These are phyloP conservation scores for Hycleus cichorii DNA, from an alignment of 1,140 invertebrate genomes.

Conservation along the genomic window DNA sequence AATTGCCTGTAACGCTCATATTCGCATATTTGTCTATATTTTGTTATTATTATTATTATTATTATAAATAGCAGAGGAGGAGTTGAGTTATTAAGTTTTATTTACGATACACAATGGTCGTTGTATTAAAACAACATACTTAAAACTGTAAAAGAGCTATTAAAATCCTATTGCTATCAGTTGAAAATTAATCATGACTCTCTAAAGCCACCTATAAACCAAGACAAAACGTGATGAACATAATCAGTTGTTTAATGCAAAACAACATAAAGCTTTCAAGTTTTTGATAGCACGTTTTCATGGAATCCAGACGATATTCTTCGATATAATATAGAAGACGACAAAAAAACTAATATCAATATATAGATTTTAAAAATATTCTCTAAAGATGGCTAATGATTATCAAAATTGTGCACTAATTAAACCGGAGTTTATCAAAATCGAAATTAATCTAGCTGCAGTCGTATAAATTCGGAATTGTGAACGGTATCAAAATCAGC, in stretches of 20 bases:
- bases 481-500: too few relatives aligned
- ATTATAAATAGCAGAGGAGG: background rate
- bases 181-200: constrained; percentile 35
- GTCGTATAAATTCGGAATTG: too few relatives aligned
- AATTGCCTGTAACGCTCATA: too few relatives aligned
- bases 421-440: too few relatives aligned
- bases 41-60: too few relatives aligned
- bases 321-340: too few relatives aligned
- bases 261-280: constrained; percentile 38
- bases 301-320: background rate
- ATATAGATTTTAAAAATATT: too few relatives aligned
- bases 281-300: constrained; percentile 22
- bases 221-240: constrained; percentile 33
- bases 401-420: too few relatives aligned
- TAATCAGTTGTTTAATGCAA: constrained; percentile 38
- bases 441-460: too few relatives aligned
- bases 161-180: constrained; percentile 36
- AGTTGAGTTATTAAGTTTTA: constrained; percentile 26
- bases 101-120: constrained; percentile 28
- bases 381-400: too few relatives aligned
- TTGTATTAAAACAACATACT: constrained; percentile 35
- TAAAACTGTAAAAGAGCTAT: constrained; percentile 35
- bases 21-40: too few relatives aligned
- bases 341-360: too few relatives aligned
- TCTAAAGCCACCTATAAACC: constrained; percentile 29